phyloP scores from a whole-genome alignment of 2,113 vertebrate genomes.

The Triplophysa siluroides region DNA sequence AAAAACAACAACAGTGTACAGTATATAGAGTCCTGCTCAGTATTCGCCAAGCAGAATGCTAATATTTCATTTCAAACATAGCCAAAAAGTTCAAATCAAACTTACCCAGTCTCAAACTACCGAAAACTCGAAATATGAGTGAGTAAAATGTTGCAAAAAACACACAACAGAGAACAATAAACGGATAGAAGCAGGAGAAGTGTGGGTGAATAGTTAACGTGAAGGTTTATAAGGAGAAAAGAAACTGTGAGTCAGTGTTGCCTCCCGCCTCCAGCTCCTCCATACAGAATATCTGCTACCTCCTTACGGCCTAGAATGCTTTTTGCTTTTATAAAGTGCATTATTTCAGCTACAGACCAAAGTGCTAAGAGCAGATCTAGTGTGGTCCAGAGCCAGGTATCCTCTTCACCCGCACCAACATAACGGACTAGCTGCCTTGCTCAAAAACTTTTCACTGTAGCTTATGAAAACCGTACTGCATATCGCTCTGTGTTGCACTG shows the following conservation, averaged over 20 bases:
- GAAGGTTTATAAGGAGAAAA: conserved; percentile 41
- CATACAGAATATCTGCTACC: conserved; percentile 47
- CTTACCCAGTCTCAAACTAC: neutral
- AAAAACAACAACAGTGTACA: neutral
- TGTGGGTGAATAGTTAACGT: conserved; percentile 23
- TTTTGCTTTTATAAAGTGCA: conserved; percentile 40
- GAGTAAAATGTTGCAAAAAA: neutral
- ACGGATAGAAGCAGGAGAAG: neutral
- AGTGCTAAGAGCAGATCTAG: conserved; percentile 51
- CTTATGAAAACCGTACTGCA: conserved; percentile 25
- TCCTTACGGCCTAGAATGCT: conserved; percentile 31
- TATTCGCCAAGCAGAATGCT: neutral
- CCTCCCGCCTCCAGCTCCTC: conserved; percentile 38
- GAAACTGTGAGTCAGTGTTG: conserved; percentile 39
- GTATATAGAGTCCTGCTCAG: neutral
- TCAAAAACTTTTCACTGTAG: conserved; percentile 33
- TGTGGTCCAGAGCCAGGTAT: conserved; percentile 45
- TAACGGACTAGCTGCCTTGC: conserved; percentile 29
- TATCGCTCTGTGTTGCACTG: neutral
- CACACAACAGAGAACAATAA: neutral
- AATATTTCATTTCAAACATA: neutral
- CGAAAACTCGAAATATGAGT: neutral
- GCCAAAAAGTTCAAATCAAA: neutral
- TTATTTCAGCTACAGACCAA: conserved; percentile 43
- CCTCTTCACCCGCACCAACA: conserved; percentile 38